These are phyloP conservation scores for Leucoma salicis DNA, from an alignment of 2,888 invertebrate species.

Conservation along the genomic window DNA sequence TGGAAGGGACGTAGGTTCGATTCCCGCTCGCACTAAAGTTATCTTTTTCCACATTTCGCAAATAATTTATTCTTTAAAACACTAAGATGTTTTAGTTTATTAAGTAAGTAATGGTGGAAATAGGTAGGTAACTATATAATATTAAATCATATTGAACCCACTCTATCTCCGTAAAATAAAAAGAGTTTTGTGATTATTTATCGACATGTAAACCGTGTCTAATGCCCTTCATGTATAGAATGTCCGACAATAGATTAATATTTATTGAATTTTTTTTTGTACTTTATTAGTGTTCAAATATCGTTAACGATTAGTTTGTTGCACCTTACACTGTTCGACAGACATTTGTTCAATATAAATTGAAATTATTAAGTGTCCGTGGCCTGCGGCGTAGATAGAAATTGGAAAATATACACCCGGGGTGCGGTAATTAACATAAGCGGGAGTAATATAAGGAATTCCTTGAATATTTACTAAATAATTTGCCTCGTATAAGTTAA, in stretches of 20 bases:
- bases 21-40: too few relatives aligned
- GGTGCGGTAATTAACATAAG: slow-evolving; percentile 52
- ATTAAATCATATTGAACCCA: too few relatives aligned
- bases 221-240: slow-evolving; percentile 49
- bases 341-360: slow-evolving; percentile 33
- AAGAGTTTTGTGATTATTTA: not conserved
- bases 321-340: slow-evolving; percentile 49
- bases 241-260: slow-evolving; percentile 69
- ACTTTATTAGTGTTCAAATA: slow-evolving; percentile 74
- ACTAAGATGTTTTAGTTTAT: too few relatives aligned
- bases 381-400: slow-evolving; percentile 52
- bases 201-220: slow-evolving; percentile 44
- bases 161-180: not conserved
- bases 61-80: too few relatives aligned
- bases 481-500: slow-evolving; percentile 56
- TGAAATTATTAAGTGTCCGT: slow-evolving; percentile 39
- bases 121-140: too few relatives aligned
- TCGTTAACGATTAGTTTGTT: slow-evolving; percentile 72
- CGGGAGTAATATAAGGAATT: slow-evolving; percentile 50
- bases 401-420: slow-evolving; percentile 53
- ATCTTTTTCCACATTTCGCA: too few relatives aligned
- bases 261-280: slow-evolving; percentile 73
- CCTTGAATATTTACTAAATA: slow-evolving; percentile 57
- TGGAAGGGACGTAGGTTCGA: too few relatives aligned
- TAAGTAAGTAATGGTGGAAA: too few relatives aligned